Base-by-base conservation (phyloP, 2,113 vertebrate genomes). In the Macheiramphus alcinus region DNA sequence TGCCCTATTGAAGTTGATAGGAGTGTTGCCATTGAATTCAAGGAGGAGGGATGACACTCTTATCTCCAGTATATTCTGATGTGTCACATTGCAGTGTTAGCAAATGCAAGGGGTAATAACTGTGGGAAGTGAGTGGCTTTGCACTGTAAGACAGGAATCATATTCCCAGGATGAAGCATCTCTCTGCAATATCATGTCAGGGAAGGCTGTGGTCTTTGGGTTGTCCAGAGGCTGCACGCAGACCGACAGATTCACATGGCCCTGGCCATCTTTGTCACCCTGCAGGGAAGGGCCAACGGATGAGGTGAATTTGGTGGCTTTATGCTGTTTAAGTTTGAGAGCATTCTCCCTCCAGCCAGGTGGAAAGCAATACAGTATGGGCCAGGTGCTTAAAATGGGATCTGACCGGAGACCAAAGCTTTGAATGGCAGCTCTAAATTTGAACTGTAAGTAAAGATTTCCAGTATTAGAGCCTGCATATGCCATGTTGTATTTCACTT, bases 371-470 rank as follows among this genome's bases (percentile, higher is more conserved):
- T 26, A 59, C 27, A 52, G 47, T 36, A 47, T 45, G 61, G 55
- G 31, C 82, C 82, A 83, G 94, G 65, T 95, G 61, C 67, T 93
- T 93, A 72, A 95, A 80, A 62, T 0, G 21, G 52, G 89, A 59
- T 80, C 83, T 91, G 34, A 79, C 63, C 38, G 27, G 74, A 80
- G 42, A 90, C 40, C 88, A 93, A 72, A 62, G 20, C 71, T 95
- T 76, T 87, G 74, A 83, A 88, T 47, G 22, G 63, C 66, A 92
- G 71, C 82, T 88, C 78, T 88, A 83, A 95, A 93, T 93, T 19
- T 81, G 74, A 94, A 90, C 56, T 34, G 52, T 73, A 93, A 93
- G 90, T 90, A 91, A 94, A 86, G 90, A 59, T 93, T 96, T 93
- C 84, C 86, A 95, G 94, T 89, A 73, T 72, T 76, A 85, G n/a